A percentile compares a stretch with the other conserved stretches of the same genome.
Conservation (phyloP, 1,140 invertebrate genomes). For the Saccostrea echinata region DNA sequence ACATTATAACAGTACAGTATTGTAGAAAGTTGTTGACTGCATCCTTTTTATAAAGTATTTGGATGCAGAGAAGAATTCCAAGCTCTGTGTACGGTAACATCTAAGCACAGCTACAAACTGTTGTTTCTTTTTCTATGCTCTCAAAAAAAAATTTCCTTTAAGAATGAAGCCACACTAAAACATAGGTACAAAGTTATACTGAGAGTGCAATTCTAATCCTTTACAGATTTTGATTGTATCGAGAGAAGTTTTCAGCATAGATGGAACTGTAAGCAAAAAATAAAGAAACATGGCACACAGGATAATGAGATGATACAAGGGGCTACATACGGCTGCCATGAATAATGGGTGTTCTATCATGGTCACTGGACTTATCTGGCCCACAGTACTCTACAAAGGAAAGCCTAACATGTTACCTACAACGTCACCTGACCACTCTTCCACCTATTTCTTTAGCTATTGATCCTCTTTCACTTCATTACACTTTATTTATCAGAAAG, state of each 20-base stretch:
- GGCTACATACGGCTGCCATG: constrained; percentile 78
- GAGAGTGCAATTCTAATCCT: not conserved
- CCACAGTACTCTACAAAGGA: constrained; percentile 76
- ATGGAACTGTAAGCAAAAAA: constrained; percentile 32
- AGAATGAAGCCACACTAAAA: constrained; percentile 3
- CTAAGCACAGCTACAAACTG: not conserved
- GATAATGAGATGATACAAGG: constrained; percentile 31
- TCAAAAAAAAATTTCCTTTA: not conserved
- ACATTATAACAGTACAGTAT: not conserved
- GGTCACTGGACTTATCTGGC: constrained; percentile 93
- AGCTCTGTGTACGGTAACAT: not conserved
- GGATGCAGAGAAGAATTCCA: not conserved
- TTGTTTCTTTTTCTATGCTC: not conserved
- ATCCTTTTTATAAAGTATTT: not conserved
- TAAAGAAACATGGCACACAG: constrained; percentile 24
- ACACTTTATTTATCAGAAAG: not conserved
- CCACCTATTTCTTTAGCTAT: not conserved
- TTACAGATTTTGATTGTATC: not conserved
- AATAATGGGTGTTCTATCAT: constrained; percentile 88
- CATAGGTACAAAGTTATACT: not conserved
- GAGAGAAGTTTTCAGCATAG: constrained; percentile 28
- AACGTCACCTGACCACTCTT: not conserved
- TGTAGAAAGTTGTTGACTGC: not conserved
- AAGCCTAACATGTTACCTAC: constrained; percentile 33
- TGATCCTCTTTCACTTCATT: not conserved